Evolutionary conservation across 53 echinoderm and acorn worm genomes (phyloP).

Genomic region (Henricia sp.): DNA sequence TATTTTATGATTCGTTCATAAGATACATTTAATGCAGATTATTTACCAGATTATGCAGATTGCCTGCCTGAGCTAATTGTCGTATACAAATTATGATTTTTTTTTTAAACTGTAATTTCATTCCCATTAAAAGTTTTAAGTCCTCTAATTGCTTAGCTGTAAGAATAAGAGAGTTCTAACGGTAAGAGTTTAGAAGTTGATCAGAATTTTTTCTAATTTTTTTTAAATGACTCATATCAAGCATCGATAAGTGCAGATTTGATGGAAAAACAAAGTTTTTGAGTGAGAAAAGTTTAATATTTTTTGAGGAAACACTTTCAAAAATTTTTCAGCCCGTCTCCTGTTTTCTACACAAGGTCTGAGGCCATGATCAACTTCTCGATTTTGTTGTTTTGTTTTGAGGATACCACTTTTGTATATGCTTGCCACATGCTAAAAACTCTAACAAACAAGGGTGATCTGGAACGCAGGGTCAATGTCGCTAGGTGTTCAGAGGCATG

Average conservation of each 20-base stretch:
- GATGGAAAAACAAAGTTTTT: not conserved
- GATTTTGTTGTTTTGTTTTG: not conserved
- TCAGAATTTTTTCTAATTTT: not conserved
- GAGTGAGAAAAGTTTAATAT: not conserved
- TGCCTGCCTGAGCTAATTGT: too few species aligned
- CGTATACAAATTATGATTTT: too few species aligned
- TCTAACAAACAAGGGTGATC: constrained; percentile 44
- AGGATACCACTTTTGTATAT: not conserved
- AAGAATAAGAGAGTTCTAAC: too few species aligned
- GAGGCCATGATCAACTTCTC: too few species aligned
- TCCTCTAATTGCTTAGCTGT: too few species aligned
- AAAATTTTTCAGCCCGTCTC: not conserved
- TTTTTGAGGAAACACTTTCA: not conserved
- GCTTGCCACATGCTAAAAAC: constrained; percentile 34
- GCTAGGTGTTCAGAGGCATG: constrained; percentile 38
- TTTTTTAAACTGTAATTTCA: too few species aligned
- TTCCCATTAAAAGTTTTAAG: too few species aligned
- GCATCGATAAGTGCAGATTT: not conserved
- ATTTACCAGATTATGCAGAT: too few species aligned
- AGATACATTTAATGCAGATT: too few species aligned
- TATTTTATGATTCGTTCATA: too few species aligned
- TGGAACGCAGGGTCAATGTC: constrained; percentile 54
- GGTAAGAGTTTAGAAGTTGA: not conserved
- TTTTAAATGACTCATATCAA: not conserved
- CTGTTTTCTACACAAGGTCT: too few species aligned